Base-by-base conservation (phyloP, 2,888 invertebrate species). In the Plagiodera versicolora region DNA sequence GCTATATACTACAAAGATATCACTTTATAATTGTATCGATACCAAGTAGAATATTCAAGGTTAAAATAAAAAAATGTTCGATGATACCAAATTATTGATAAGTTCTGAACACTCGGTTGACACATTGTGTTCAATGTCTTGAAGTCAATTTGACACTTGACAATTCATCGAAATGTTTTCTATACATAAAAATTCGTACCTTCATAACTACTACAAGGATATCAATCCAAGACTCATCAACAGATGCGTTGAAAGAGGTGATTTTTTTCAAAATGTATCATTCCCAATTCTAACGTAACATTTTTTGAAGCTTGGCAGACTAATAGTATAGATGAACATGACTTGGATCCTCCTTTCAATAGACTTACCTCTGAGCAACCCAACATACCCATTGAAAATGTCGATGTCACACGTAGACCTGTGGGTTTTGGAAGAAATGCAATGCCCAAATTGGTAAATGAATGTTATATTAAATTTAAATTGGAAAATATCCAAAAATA, bases 371-470 rank as follows among this genome's bases (percentile, higher is more conserved):
- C 81, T 0, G 75, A 76, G 55, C 80, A 82, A 63, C 82, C 83
- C 1, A 69, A 72, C 53, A 79, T 79, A 58, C 82, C 80, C 30
- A 75, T 78, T 18, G 75, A 77, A 63, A 73, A 80, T 61, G 74
- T 80, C 6, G 82, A 83, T 71, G 68, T 76, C 1, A 81, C 81
- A 2, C 74, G 77, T 67, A 73, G 81, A 59, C 77, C 78, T 18
- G 63, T 78, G 32, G 83, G 80, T 24, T 83, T 79, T 69, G 83
- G 81, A 19, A 68, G 74, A 66, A 75, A 72, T 69, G 82, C 81
- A 16, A 68, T 84, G 55, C 81, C 81, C 3, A 79, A 79, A 76
- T 68, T 82, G 68, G 78, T 79, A 74, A 46, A 52, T n/a, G n/a
- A n/a, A n/a, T n/a, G n/a, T n/a, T n/a, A n/a, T n/a, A n/a, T n/a